Base-by-base conservation (phyloP, 2,113 vertebrate species). In the Etia nguti region DNA sequence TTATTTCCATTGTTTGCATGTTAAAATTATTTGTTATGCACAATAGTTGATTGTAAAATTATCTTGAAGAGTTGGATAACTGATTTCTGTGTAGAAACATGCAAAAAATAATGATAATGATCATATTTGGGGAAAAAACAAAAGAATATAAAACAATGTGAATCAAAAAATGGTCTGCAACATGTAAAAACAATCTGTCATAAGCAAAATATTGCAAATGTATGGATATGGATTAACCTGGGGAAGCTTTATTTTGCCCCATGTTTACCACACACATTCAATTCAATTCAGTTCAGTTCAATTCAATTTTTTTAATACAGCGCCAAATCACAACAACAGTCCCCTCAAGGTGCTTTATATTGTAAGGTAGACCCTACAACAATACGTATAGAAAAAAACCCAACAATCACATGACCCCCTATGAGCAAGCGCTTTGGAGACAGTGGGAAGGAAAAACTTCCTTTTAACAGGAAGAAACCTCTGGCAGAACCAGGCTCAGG, bases 401-500 rank as follows among this genome's bases (percentile, higher is more conserved):
- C 29, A 62, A 36, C 29, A 36, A 62, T 62, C 59, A 62, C 31
- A 36, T 0, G 31, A 0, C 59, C 59, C 59, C 6, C 31, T 62
- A 0, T 20, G 59, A 36, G 59, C 18, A 4, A 11, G 18, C 6
- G 36, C 59, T 62, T 36, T 62, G 10, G 31, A 1, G 6, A 62
- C 59, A 62, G 10, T 36, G 59, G 1, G 31, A 62, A 62, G 10
- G 31, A n/a, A 62, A 62, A 62, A 62, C 59, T 12, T 7, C 59
- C 31, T 7, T 62, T 62, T 62, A 62, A 62, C 59, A 62, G 59
- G 59, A 3, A 12, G 59, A 62, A 62, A n/a, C 59, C 5, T 62
- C 29, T 0, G 1, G 59, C 2, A 62, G 0, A 62, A 62, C 59
- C 18, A 11, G 1, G 31, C 31, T 62, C 59, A 0, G 10, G 31